Percentiles rank a stretch among this genome's conserved stretches.
Evolutionary conservation across 2,113 vertebrate genomes (phyloP).

Genomic region (Chamaetylas fuelleborni): DNA sequence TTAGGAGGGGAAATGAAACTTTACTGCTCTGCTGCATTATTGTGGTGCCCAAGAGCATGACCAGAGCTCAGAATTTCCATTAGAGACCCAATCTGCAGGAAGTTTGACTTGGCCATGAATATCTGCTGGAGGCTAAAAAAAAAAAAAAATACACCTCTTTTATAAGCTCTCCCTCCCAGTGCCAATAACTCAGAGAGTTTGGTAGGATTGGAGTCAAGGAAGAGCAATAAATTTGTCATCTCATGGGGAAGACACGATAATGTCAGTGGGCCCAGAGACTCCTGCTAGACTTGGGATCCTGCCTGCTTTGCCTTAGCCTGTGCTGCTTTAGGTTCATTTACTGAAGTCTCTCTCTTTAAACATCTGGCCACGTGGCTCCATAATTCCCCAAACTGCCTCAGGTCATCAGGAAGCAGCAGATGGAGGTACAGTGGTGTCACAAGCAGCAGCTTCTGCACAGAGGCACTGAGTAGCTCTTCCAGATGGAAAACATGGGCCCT

Average conservation of each 20-base stretch:
- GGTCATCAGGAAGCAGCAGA: neutral
- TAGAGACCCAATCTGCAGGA: slow-evolving; percentile 1
- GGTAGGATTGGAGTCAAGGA: neutral
- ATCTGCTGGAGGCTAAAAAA: slow-evolving; percentile 7
- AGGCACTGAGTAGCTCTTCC: neutral
- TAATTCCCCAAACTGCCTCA: neutral
- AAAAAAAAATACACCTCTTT: neutral
- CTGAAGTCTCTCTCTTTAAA: neutral
- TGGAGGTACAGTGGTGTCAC: neutral
- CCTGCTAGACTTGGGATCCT: neutral
- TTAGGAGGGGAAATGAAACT: slow-evolving; percentile 53
- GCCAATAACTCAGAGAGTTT: slow-evolving; percentile 5
- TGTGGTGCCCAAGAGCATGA: slow-evolving; percentile 19
- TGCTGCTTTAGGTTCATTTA: neutral
- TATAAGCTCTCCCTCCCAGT: slow-evolving; percentile 14
- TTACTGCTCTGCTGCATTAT: neutral
- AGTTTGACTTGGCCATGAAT: slow-evolving; percentile 40
- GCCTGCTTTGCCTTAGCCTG: neutral
- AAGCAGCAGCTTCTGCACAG: slow-evolving; percentile 1
- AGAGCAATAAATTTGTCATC: slow-evolving; percentile 28
- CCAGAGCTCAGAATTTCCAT: slow-evolving; percentile 37
- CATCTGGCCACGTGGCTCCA: neutral
- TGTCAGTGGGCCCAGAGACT: neutral
- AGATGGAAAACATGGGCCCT: neutral
- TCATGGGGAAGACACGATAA: neutral